Evolutionary conservation across 2,888 invertebrate genomes (phyloP).

Genomic region (Mycalesis mineus): DNA sequence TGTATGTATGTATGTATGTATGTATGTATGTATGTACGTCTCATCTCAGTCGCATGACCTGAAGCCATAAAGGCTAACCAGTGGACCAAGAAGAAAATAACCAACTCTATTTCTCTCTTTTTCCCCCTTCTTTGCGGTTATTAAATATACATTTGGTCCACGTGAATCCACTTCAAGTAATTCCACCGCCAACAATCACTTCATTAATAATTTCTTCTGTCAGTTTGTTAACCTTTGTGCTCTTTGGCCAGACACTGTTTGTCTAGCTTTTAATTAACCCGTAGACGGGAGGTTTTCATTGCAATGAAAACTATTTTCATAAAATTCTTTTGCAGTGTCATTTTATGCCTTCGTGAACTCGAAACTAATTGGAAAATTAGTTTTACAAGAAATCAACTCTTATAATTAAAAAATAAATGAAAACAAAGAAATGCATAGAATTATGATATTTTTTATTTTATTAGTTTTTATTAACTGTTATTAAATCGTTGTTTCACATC

Average conservation of each 20-base stretch:
- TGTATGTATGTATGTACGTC: too few species aligned
- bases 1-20: too few species aligned
- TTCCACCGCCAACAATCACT: conserved; percentile 23
- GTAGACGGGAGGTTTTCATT: neutral
- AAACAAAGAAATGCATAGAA: too few species aligned
- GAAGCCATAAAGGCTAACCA: too few species aligned
- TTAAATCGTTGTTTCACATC: too few species aligned
- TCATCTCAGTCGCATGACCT: too few species aligned
- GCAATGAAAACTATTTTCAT: neutral
- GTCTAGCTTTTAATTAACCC: conserved; percentile 17
- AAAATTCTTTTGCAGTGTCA: neutral
- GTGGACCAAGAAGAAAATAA: too few species aligned
- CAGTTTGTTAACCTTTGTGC: conserved; percentile 10
- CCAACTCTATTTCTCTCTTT: too few species aligned
- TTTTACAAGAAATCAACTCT: neutral
- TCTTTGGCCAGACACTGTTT: conserved; percentile 20
- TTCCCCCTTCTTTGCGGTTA: too few species aligned
- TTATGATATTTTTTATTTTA: too few species aligned
- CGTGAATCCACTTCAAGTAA: conserved; percentile 9
- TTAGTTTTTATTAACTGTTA: too few species aligned
- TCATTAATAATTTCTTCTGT: conserved; percentile 22
- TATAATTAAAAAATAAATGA: too few species aligned
- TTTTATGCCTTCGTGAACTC: neutral
- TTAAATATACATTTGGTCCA: neutral
- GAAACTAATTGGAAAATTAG: neutral